Base-by-base conservation (phyloP, 2,797 vertebrate genomes). In the Aplochiton taeniatus region DNA sequence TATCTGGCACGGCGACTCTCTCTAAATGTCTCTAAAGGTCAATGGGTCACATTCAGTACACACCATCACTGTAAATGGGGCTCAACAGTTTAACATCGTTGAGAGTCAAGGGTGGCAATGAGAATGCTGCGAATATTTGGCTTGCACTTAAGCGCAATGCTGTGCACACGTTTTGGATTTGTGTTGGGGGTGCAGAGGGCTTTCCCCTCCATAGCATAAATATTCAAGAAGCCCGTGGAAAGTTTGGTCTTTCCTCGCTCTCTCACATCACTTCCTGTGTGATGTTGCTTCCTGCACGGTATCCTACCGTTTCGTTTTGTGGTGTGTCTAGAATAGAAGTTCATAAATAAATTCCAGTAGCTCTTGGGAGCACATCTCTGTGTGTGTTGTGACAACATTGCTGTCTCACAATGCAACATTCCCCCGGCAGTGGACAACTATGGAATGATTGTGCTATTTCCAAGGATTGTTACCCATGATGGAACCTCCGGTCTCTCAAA, bases 371-470 rank as follows among this genome's bases (percentile, higher is more conserved):
- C 11, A 12, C 12, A 19, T 45, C 47, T 49, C 20, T 59, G 51
- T 56, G 13, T 20, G 41, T 20, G 17, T 66, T 54, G 58, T 52
- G 31, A 51, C 44, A 41, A 44, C 50, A 48, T 60, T 52, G 48
- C 42, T 53, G 16, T 17, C 20, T 13, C 53, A 43, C 47, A 65
- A 57, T 31, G 43, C 43, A 62, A 79, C 85, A 80, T 58, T 83
- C 83, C 73, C 72, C 78, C n/a, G 88, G 90, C 91, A 92, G 90
- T 91, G 84, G 82, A 82, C 84, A 85, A 88, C 85, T 86, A 84
- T 87, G 85, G 83, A 87, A 88, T 90, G 90, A 87, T 90, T 93
- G 91, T 92, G 90, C 90, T 92, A 82, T 90, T 74, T 81, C 85
- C 80, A 83, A 75, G n/a, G n/a, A 60, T 78, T 69, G 65, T 58